phyloP scores from a whole-genome alignment of 1,140 invertebrate genomes.

The Acromyrmex charruanus region DNA sequence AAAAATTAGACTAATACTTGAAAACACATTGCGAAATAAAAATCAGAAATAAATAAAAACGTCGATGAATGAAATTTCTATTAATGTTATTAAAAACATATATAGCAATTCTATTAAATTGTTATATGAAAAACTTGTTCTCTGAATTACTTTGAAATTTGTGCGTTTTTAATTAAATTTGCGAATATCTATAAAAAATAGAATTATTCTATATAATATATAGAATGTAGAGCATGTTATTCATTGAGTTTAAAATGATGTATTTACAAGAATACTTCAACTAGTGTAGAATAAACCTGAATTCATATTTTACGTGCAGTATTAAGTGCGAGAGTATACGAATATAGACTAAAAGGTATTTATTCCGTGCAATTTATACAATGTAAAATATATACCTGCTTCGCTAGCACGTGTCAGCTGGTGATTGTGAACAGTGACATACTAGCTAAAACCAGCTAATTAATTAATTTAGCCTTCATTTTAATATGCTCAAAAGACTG shows the following conservation, averaged over 20 bases:
- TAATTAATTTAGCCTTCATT: slow-evolving; percentile 44
- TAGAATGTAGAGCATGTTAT: background rate
- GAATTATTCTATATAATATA: slow-evolving; percentile 3
- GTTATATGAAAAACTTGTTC: background rate
- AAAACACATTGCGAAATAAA: background rate
- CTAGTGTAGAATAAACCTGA: background rate
- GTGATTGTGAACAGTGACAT: background rate
- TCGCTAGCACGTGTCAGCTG: background rate
- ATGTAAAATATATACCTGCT: slow-evolving; percentile 16
- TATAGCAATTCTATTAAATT: background rate
- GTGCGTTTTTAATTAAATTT: background rate
- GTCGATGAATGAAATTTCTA: background rate
- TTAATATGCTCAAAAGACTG: slow-evolving; percentile 30
- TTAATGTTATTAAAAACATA: background rate
- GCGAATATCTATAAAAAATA: background rate
- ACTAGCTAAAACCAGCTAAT: slow-evolving; percentile 7
- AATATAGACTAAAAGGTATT: slow-evolving; percentile 4
- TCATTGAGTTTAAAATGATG: background rate
- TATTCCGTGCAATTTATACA: background rate
- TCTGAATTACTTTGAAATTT: background rate
- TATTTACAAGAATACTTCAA: background rate
- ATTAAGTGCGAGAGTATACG: background rate
- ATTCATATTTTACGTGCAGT: background rate
- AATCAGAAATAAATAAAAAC: background rate
- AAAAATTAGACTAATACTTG: background rate